These are phyloP conservation scores for Azemiops feae DNA, from an alignment of 2,113 vertebrate genomes.

Conservation along the genomic window DNA sequence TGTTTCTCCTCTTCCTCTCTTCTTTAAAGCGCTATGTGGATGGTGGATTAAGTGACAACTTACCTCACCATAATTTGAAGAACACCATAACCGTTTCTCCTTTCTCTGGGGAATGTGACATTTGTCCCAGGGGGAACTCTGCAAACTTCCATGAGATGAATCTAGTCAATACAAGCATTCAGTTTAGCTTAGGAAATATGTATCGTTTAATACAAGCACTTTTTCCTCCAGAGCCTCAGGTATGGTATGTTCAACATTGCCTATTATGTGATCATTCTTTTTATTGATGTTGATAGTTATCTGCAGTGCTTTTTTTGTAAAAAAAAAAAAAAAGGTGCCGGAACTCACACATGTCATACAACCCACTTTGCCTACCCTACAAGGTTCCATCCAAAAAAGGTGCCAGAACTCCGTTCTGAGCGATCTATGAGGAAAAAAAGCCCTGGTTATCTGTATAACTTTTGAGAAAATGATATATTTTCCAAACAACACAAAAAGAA, in stretches of 20 bases:
- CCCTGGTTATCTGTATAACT: background rate
- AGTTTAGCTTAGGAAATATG: constrained; percentile 81
- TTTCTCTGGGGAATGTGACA: constrained; percentile 88
- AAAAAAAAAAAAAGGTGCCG: too few relatives aligned
- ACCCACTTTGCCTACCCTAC: too few relatives aligned
- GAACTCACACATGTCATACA: too few relatives aligned
- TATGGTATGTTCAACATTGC: constrained; percentile 36
- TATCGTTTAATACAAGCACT: constrained; percentile 75
- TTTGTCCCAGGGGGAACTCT: constrained; percentile 85
- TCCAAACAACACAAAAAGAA: background rate
- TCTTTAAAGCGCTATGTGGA: constrained; percentile 84
- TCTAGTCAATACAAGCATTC: constrained; percentile 80
- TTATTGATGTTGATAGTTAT: background rate
- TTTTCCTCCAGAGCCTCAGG: constrained; percentile 84
- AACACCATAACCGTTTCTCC: constrained; percentile 91
- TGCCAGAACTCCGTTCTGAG: too few relatives aligned
- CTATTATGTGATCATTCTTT: background rate
- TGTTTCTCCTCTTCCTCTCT: background rate
- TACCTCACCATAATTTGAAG: constrained; percentile 78
- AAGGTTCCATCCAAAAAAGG: too few relatives aligned
- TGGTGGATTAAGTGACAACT: constrained; percentile 82
- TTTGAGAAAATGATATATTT: background rate
- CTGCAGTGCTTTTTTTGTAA: too few relatives aligned
- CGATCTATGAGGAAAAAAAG: too few relatives aligned
- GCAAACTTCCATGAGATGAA: constrained; percentile 81